These are phyloP conservation scores for Pyralis farinalis DNA, from an alignment of 2,888 invertebrate species.

Conservation along the genomic window DNA sequence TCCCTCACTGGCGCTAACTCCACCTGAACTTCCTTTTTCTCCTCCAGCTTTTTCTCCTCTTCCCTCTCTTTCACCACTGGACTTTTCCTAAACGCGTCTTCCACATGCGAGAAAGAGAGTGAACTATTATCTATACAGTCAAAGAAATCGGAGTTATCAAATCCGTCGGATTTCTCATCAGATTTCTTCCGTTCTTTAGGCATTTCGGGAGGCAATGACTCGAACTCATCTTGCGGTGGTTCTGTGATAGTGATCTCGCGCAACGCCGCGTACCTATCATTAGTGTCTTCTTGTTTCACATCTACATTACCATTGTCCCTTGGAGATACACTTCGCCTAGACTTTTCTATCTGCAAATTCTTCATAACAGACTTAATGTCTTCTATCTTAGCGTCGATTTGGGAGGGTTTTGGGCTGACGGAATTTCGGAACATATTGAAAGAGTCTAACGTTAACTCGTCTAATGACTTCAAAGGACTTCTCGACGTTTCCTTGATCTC, in stretches of 20 bases:
- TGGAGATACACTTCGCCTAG: slow-evolving; percentile 61
- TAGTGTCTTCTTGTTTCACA: slow-evolving; percentile 56
- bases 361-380: slow-evolving; percentile 74
- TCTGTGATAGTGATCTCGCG: slow-evolving; percentile 87
- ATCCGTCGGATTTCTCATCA: slow-evolving; percentile 75
- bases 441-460: slow-evolving; percentile 62
- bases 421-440: slow-evolving; percentile 67
- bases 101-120: slow-evolving; percentile 70
- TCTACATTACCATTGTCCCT: slow-evolving; percentile 69
- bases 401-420: slow-evolving; percentile 66
- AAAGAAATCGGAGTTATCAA: slow-evolving; percentile 75
- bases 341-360: slow-evolving; percentile 58
- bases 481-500: slow-evolving; percentile 48
- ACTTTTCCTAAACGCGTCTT: slow-evolving; percentile 75
- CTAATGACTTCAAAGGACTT: slow-evolving; percentile 63
- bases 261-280: slow-evolving; percentile 90
- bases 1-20: slow-evolving; percentile 34
- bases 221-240: slow-evolving; percentile 76
- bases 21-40: slow-evolving; percentile 40
- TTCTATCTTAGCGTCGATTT: slow-evolving; percentile 69
- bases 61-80: slow-evolving; percentile 60
- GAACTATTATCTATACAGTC: slow-evolving; percentile 77
- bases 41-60: slow-evolving; percentile 50
- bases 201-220: slow-evolving; percentile 67
- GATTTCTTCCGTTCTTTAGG: slow-evolving; percentile 74